These are phyloP conservation scores for Numenius phaeopus DNA, from an alignment of 2,797 vertebrate genomes.

Conservation along the genomic window DNA sequence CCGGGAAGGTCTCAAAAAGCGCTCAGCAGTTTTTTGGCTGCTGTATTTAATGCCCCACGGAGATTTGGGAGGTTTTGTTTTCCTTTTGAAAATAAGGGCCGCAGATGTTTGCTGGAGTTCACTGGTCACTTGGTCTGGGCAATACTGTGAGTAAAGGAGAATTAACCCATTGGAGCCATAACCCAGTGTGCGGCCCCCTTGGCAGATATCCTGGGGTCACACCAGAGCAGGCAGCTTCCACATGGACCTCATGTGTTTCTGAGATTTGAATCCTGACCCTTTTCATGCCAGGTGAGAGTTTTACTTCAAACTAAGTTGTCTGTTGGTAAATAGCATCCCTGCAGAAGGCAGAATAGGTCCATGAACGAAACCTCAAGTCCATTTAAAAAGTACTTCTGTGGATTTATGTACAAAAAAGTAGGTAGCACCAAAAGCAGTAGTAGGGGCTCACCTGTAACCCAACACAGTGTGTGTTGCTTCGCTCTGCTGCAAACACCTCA, in stretches of 20 bases:
- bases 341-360: not conserved
- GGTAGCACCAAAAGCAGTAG: not conserved
- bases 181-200: not conserved
- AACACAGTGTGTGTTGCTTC: rapidly evolving
- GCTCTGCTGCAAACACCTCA: not conserved
- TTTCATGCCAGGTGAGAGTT: not conserved
- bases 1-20: not conserved
- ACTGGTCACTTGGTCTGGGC: not conserved
- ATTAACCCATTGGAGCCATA: not conserved
- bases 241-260: not conserved
- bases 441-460: not conserved
- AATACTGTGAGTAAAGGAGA: not conserved
- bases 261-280: not conserved
- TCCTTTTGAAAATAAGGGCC: not conserved
- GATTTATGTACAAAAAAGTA: not conserved
- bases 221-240: not conserved
- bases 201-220: not conserved
- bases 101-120: not conserved
- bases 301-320: not conserved
- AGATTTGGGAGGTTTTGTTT: not conserved
- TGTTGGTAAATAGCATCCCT: not conserved
- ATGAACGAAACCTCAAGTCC: not conserved
- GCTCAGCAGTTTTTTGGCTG: not conserved
- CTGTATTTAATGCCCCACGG: not conserved
- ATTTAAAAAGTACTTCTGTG: not conserved